Evolutionary conservation across 1,140 invertebrate genomes (phyloP).

Genomic region (Luehdorfia chinensis): DNA sequence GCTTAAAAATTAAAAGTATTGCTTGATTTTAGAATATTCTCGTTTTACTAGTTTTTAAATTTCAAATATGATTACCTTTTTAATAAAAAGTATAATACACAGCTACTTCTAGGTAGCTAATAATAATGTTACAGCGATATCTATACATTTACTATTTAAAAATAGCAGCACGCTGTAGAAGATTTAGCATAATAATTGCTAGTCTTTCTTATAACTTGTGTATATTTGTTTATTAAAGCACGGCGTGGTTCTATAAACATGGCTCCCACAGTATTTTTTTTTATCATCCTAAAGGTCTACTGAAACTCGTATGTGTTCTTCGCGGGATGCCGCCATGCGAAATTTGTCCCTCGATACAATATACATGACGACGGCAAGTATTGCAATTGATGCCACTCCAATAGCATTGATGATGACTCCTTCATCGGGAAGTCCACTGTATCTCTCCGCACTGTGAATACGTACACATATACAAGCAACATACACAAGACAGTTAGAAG

Average conservation of each 20-base stretch:
- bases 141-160: slow-evolving; percentile 7
- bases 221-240: neutral
- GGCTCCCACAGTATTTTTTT: neutral
- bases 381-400: slow-evolving; percentile 83
- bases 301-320: slow-evolving; percentile 58
- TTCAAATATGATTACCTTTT: no score
- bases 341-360: slow-evolving; percentile 69
- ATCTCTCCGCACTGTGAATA: slow-evolving; percentile 77
- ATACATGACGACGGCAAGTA: slow-evolving; percentile 82
- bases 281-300: slow-evolving; percentile 60
- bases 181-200: neutral
- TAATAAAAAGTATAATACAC: no score
- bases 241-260: neutral
- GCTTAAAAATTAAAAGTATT: no score
- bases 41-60: no score
- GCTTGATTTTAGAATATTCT: no score
- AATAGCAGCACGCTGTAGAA: slow-evolving; percentile 17
- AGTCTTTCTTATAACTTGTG: slow-evolving; percentile 6
- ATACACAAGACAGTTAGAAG: slow-evolving; percentile 35
- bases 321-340: slow-evolving; percentile 44
- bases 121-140: no score
- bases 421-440: slow-evolving; percentile 81
- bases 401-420: slow-evolving; percentile 86
- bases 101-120: no score
- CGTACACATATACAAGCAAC: slow-evolving; percentile 57